Base-by-base conservation (phyloP, 2,888 invertebrate species). In the Tiliacea aurago region DNA sequence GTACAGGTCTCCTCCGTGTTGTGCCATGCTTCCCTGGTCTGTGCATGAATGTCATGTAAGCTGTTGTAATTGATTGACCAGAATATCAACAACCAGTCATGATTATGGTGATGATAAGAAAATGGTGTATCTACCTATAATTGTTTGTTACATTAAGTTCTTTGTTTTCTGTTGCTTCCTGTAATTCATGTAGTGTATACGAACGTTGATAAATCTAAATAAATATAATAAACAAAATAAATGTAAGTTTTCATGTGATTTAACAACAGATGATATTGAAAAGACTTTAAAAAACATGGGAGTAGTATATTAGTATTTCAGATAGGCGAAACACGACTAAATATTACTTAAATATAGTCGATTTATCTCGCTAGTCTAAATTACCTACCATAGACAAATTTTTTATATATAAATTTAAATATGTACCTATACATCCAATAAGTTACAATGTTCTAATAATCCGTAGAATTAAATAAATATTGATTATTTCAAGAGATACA, bases 401-500 rank as follows among this genome's bases (percentile, higher is more conserved):
- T 53, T 28, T 2, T 55, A 59, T 67, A 76, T 41, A 70, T 62
- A 15, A 58, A 62, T 70, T 64, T 76, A 59, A 70, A n/a, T 72
- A 58, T 62, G 28, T 67, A 49, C 69, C 76, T 33, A 58, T 28
- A 28, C 28, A 28, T 4, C 13, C 41, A 69, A 65, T 73, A 53
- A 47, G 11, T 41, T 51, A 45, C 13, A 47, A 28, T 37, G 1
- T 23, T 58, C 28, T 45, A 67, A 56, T 59, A 45, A 61, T 49
- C 66, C 37, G 58, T 23, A 20, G 15, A 64, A 28, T 70, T 3
- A 20, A 70, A 77, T 78, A 43, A 81, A 55, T 72, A 65, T 49
- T 43, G 3, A 65, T 66, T 37, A 73, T 23, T 15, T 80, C 11
- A 41, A 79, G 20, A 65, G 45, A 70, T 45, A 56, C 7, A 76